Conservation (phyloP, 2,888 invertebrate species). For the Penaeus monodon region DNA sequence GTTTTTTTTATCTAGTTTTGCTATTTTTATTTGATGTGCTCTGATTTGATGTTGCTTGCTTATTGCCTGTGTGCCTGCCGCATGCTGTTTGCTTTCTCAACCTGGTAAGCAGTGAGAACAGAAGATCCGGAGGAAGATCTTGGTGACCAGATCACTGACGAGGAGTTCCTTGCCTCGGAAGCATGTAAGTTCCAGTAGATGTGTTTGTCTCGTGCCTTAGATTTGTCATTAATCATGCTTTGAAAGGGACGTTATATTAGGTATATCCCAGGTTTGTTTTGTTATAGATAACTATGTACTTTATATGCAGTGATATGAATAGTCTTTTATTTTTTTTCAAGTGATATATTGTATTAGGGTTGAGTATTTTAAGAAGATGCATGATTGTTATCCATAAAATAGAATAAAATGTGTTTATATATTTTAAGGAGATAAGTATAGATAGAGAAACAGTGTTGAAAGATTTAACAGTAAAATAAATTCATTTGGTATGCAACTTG, state of each 20-base stretch:
- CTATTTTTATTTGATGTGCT: constrained; percentile 12
- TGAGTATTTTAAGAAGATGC: too few relatives aligned
- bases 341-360: too few relatives aligned
- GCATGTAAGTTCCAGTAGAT: constrained; percentile 47
- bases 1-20: not conserved
- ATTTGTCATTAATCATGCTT: not conserved
- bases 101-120: constrained; percentile 35
- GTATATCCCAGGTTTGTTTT: not conserved
- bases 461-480: too few relatives aligned
- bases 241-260: not conserved
- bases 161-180: constrained; percentile 58
- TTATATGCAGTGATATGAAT: too few relatives aligned
- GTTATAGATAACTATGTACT: too few relatives aligned
- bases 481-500: too few relatives aligned
- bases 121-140: constrained; percentile 48
- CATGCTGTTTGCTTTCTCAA: constrained; percentile 35
- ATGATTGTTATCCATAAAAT: too few relatives aligned
- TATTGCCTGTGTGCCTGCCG: constrained; percentile 49
- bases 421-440: too few relatives aligned
- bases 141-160: constrained; percentile 49
- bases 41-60: constrained; percentile 35
- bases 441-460: too few relatives aligned
- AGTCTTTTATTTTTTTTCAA: too few relatives aligned
- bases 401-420: too few relatives aligned
- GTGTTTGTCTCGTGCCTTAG: not conserved